Percentiles rank a stretch among this genome's conserved stretches.
Evolutionary conservation across 2,797 vertebrate genomes (phyloP).

Genomic region (Echiichthys vipera): DNA sequence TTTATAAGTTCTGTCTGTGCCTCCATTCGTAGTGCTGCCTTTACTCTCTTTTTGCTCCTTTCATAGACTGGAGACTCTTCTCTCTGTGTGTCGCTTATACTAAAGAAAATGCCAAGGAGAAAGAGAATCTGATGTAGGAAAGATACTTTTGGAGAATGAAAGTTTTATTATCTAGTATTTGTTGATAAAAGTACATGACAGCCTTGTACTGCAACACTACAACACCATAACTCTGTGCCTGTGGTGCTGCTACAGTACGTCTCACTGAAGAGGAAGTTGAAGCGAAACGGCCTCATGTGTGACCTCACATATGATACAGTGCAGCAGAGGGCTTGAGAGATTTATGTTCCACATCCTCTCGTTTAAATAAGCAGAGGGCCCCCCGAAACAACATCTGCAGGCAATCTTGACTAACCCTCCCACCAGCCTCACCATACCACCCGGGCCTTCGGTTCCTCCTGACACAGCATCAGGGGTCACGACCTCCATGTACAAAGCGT

Average conservation of each 20-base stretch:
- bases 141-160: not conserved
- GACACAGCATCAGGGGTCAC: conserved; percentile 34
- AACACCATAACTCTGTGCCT: not conserved
- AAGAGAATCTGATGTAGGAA: not conserved
- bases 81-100: not conserved
- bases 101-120: not conserved
- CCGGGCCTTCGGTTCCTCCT: conserved; percentile 1
- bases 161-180: not conserved
- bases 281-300: conserved; percentile 46
- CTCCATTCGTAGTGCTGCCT: not conserved
- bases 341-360: conserved; percentile 77
- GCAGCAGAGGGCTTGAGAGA: conserved; percentile 70
- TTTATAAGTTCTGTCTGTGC: not conserved
- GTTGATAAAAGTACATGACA: conserved; percentile 3
- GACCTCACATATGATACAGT: conserved; percentile 61
- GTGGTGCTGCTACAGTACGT: not conserved
- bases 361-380: conserved; percentile 69
- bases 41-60: not conserved
- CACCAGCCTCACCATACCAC: conserved; percentile 51
- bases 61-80: not conserved
- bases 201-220: not conserved
- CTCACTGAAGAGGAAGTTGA: conserved; percentile 49
- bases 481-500: conserved; percentile 42
- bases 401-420: conserved; percentile 69
- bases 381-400: conserved; percentile 78